Evolutionary conservation across 2,113 vertebrate genomes (phyloP).

Genomic region (Embiotoca jacksoni): DNA sequence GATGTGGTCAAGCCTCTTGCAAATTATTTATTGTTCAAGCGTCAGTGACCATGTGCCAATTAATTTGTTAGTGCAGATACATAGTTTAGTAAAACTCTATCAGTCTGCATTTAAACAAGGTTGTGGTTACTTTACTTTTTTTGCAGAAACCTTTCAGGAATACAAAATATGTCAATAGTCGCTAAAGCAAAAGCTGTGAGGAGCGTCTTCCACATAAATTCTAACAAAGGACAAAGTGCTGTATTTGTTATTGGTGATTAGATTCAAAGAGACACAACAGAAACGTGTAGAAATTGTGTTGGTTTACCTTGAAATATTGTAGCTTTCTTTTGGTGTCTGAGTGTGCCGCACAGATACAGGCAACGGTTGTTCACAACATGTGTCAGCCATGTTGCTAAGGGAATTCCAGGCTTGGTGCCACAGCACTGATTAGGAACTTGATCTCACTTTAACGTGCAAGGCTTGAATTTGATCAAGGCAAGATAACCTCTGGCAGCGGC

Average conservation of each 20-base stretch:
- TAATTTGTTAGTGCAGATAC: conserved; percentile 4
- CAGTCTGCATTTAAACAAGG: too few species aligned
- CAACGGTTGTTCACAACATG: conserved; percentile 26
- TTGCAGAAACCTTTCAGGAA: too few species aligned
- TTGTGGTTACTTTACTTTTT: too few species aligned
- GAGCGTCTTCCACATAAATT: too few species aligned
- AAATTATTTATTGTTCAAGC: conserved; percentile 53
- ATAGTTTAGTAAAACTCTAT: conserved; percentile 8
- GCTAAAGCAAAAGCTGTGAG: too few species aligned
- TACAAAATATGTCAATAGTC: too few species aligned
- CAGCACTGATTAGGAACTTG: conserved; percentile 52
- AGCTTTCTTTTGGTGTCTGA: too few species aligned
- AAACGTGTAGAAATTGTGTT: not conserved
- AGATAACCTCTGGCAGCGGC: conserved; percentile 14
- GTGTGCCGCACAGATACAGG: conserved; percentile 4
- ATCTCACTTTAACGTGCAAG: conserved; percentile 44
- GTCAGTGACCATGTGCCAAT: conserved; percentile 16
- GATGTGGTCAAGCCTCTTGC: conserved; percentile 39
- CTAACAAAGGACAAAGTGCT: too few species aligned
- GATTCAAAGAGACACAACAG: not conserved
- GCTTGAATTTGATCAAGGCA: conserved; percentile 56
- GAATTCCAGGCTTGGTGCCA: conserved; percentile 39
- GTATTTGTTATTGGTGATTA: not conserved
- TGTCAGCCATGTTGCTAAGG: conserved; percentile 35
- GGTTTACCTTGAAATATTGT: too few species aligned